phyloP scores from a whole-genome alignment of 1,140 invertebrate genomes.

The Metaphire vulgaris region DNA sequence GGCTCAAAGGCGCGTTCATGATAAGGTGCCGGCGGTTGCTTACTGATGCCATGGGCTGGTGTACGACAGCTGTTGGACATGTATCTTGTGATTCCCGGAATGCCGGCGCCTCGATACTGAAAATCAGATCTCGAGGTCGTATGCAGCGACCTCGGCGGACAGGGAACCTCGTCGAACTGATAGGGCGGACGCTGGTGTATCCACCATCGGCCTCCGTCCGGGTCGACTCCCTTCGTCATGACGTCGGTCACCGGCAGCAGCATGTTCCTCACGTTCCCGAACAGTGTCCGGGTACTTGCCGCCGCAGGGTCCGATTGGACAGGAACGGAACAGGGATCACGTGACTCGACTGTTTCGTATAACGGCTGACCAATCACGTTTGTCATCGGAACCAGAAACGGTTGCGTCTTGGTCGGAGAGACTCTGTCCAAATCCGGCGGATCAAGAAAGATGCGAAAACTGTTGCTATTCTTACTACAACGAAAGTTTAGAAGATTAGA shows the following conservation, averaged over 20 bases:
- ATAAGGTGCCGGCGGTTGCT: too few species aligned
- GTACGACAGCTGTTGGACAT: not conserved
- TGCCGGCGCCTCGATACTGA: constrained; percentile 18
- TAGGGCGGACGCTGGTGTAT: not conserved
- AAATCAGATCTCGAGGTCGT: constrained; percentile 20
- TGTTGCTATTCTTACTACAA: too few species aligned
- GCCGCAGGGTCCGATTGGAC: not conserved
- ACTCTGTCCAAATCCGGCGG: not conserved
- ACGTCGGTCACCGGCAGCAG: not conserved
- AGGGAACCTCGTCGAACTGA: not conserved
- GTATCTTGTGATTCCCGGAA: not conserved
- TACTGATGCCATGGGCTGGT: not conserved
- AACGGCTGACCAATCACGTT: not conserved
- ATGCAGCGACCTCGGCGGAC: constrained; percentile 7
- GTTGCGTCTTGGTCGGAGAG: not conserved
- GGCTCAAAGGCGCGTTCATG: too few species aligned
- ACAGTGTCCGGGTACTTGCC: not conserved
- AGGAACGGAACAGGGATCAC: not conserved
- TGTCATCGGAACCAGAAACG: not conserved
- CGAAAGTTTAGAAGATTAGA: too few species aligned
- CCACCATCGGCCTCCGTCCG: constrained; percentile 5
- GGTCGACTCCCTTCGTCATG: not conserved
- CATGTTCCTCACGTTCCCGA: not conserved
- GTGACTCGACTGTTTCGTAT: not conserved
- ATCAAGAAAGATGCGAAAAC: not conserved